Base-by-base conservation (phyloP, 2,797 vertebrate genomes). In the Sebastes miniatus region DNA sequence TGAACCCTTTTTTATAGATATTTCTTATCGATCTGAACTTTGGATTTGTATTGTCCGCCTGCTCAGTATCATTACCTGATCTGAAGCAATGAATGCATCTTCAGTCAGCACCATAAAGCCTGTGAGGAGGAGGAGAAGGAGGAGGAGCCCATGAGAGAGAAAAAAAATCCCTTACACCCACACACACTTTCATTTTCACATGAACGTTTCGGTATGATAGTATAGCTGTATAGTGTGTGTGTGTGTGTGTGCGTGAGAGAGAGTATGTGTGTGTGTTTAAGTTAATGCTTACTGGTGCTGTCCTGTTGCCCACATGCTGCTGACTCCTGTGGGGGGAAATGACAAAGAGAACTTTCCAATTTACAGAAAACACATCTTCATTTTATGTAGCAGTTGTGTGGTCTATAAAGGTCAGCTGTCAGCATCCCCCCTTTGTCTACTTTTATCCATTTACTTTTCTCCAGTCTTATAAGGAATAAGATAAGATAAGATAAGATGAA, bases 121-220 rank as follows among this genome's bases (percentile, higher is more conserved):
- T 22, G 54, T 8, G 16, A 31, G 5, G 14, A 50, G 16, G 57
- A n/a, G 24, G 57, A 54, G 61, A 14, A 50, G 14, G 47, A 27
- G 29, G 47, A 50, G 47, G 47, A 50, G 47, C 47, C 47, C 47
- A 6, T 25, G 57, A 61, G 12, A 31, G 20, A 25, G 39, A 43
- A 20, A 69, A 72, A 73, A 32, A 50, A 18, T 12, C 9, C 9
- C 39, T 29, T 4, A 20, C 73, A 59, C 85, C 86, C 78, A 88
- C 84, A 71, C 27, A 47, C 27, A 47, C 80, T 90, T 92, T 91
- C 87, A 80, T 85, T 90, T 92, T 87, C 79, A 70, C 67, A 63
- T 24, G 69, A 64, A 81, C 24, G 43, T 88, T 88, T 90, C 80
- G 29, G 6, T 86, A 65, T 86, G 78, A 87, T 7, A 7, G 25